Base-by-base conservation (phyloP, 2,113 vertebrate species). In the Calcarius ornatus region DNA sequence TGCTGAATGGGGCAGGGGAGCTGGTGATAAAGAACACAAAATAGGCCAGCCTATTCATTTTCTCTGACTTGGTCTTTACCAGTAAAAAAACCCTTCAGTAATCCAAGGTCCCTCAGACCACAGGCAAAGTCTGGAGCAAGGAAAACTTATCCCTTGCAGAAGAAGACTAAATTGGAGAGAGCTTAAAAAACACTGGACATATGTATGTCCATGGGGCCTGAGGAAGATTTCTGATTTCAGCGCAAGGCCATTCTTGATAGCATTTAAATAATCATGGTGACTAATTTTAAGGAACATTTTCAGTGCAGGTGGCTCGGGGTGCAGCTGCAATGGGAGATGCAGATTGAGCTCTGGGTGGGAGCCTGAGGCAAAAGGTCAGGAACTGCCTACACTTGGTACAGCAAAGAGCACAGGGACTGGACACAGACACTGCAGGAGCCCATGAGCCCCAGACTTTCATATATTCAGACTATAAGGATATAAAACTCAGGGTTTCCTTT, bases 131-230 rank as follows among this genome's bases (percentile, higher is more conserved):
- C 15, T 75, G 13, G 6, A 66, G 56, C 19, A 59, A 81, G 22
- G 17, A 84, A 84, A 21, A n/a, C 1, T 33, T 19, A 35, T 2
- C 9, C 20, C 85, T 72, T 40, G 50, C 3, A 78, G 11, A 43
- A 15, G 35, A 73, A 73, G 10, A 56, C 4, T 5, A 56, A 14
- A 9, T 5, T 54, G 17, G 25, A 27, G 20, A 56, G 7, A 33
- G 23, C 30, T 75, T 60, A 27, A 51, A 73, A 57, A 69, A 23
- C 21, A 10, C 3, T 25, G 5, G n/a, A 42, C 7, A 12, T 38
- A 14, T 1, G 0, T 31, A 73, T n/a, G 3, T 51, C 22, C 33
- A 24, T 15, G 9, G 27, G 10, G 8, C 17, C 25, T 50, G 37
- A 75, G 28, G 5, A 12, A 47, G 20, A 3, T 77, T 17, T 13